Base-by-base conservation (phyloP, 2,888 invertebrate species). In the Ophion obscuratus region DNA sequence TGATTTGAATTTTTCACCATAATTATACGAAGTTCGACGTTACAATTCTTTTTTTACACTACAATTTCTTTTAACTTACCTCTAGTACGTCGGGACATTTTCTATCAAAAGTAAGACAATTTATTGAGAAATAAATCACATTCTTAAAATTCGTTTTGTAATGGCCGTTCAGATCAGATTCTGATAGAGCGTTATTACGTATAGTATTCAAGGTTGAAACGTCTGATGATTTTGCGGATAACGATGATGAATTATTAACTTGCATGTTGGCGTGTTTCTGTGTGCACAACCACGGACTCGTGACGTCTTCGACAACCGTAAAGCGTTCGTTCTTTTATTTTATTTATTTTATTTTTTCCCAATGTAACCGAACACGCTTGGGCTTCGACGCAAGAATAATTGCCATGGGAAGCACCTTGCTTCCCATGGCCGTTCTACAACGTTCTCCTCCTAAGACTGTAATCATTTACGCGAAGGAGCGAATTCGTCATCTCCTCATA, bases 371-470 rank as follows among this genome's bases (percentile, higher is more conserved):
- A 81, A 74, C 53, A 67, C 36, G n/a, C 67, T 66, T 68, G 66
- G 17, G 62, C 59, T 24, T 59, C 17, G 47, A 74, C 44, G 77
- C 67, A 70, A 82, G 62, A 70, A 76, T 77, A 67, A 81, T 81
- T 81, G 40, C 40, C 40, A 40, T 40, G 40, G 40, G 40, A 40
- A 40, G 81, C 81, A 57, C 66, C 47, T 73, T 77, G 7, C 82
- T 85, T 85, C 82, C 75, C 85, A 85, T 79, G 82, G 81, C 57
- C 36, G 40, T 27, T 75, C 36, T 17, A 64, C 47, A 76, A 36
- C 53, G 27, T 79, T 70, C 20, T 57, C 62, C 64, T 70, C 71
- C 75, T 70, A 27, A 11, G 68, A 78, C 74, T 57, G 64, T 53
- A 66, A 67, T 77, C 53, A 70, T 62, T 66, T 71, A 44, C 79